Conservation (phyloP, 2,113 vertebrate species). For the Amblyopsis rosae region DNA sequence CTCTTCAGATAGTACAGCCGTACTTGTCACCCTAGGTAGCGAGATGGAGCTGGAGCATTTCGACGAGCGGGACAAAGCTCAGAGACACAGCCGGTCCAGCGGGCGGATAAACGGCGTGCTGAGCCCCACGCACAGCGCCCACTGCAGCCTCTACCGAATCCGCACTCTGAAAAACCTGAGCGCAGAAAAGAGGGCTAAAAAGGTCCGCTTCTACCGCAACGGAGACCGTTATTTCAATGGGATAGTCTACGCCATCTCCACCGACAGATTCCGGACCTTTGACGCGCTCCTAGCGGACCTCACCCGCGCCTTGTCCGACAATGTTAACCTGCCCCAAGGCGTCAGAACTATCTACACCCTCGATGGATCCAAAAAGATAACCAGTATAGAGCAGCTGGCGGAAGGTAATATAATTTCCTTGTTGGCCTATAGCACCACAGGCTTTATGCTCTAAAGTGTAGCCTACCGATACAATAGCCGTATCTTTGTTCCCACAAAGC, state of each 20-base stretch:
- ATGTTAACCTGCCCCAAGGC: slow-evolving; percentile 95
- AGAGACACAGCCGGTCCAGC: slow-evolving; percentile 82
- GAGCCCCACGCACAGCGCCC: slow-evolving; percentile 96
- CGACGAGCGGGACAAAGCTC: slow-evolving; percentile 91
- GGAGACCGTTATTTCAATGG: slow-evolving; percentile 98
- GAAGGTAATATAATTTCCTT: slow-evolving; percentile 82
- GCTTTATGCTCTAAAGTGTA: background rate
- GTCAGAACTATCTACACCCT: slow-evolving; percentile 94
- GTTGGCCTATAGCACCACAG: too few relatives aligned
- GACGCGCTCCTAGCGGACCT: slow-evolving; percentile 94
- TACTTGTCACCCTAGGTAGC: slow-evolving; percentile 79
- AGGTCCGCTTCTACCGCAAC: slow-evolving; percentile 97
- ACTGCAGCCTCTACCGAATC: slow-evolving; percentile 96
- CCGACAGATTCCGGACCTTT: slow-evolving; percentile 92
- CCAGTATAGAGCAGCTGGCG: slow-evolving; percentile 85
- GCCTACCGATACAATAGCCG: background rate
- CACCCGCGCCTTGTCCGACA: slow-evolving; percentile 96
- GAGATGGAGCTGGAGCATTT: slow-evolving; percentile 97
- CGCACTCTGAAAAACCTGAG: slow-evolving; percentile 95
- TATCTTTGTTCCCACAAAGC: too few relatives aligned
- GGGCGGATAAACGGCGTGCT: slow-evolving; percentile 89
- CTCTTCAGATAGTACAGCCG: slow-evolving; percentile 58
- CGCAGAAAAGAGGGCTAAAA: slow-evolving; percentile 94
- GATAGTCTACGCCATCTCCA: slow-evolving; percentile 93
- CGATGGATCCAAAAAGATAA: slow-evolving; percentile 89